These are phyloP conservation scores for Psilopsiagon aymara DNA, from an alignment of 2,113 vertebrate genomes.

Conservation along the genomic window DNA sequence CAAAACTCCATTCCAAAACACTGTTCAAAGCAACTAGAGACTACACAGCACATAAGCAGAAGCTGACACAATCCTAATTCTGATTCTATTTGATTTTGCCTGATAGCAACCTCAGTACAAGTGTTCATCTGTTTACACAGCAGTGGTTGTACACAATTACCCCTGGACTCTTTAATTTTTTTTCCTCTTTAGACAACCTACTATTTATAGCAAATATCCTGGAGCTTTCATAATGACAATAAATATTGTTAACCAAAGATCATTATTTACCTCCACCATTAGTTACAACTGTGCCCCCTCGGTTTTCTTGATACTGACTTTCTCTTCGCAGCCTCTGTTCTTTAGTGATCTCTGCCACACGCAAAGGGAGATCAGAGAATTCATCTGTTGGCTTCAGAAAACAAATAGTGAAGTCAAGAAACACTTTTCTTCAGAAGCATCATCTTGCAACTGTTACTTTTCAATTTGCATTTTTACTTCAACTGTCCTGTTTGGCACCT, in stretches of 20 bases:
- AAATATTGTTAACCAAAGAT: neutral
- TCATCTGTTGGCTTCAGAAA: constrained; percentile 90
- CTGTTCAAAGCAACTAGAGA: neutral
- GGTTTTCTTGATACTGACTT: constrained; percentile 79
- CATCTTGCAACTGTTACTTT: neutral
- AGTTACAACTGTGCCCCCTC: constrained; percentile 72
- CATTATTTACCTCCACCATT: constrained; percentile 88
- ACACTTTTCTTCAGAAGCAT: neutral
- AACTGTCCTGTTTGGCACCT: neutral
- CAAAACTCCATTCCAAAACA: neutral
- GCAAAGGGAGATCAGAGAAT: constrained; percentile 85
- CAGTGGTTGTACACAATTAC: neutral
- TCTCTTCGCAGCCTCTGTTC: constrained; percentile 86
- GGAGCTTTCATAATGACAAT: neutral
- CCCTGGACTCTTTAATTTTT: neutral
- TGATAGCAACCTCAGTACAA: neutral
- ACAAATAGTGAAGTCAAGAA: constrained; percentile 9
- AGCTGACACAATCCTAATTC: neutral
- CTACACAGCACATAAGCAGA: neutral
- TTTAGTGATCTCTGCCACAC: constrained; percentile 87
- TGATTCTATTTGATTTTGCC: neutral
- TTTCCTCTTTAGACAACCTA: neutral
- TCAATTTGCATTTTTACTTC: neutral
- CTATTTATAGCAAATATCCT: neutral
- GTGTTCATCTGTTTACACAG: neutral